phyloP scores from a whole-genome alignment of 2,113 vertebrate genomes.

The Rhabdornis inornatus region DNA sequence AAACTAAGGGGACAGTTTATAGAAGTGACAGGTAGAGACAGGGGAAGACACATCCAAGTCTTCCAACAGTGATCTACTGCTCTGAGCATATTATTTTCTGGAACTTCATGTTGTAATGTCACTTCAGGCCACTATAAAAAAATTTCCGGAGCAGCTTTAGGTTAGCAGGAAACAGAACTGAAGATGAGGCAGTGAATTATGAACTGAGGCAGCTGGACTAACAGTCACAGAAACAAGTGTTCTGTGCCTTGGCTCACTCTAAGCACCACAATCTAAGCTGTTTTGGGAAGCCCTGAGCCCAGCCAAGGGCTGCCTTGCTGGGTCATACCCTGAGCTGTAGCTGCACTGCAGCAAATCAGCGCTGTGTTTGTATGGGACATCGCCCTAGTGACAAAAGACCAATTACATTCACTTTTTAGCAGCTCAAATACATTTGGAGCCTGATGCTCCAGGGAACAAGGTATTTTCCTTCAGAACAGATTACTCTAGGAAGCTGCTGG shows the following conservation, averaged over 20 bases:
- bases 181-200: background rate
- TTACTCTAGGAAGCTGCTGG: background rate
- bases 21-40: background rate
- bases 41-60: background rate
- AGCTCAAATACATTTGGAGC: background rate
- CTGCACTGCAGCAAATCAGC: background rate
- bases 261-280: background rate
- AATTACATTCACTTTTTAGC: background rate
- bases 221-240: background rate
- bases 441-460: background rate
- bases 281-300: background rate
- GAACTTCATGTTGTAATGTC: background rate
- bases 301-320: background rate
- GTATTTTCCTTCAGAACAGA: slow-evolving; percentile 2
- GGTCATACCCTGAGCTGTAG: background rate
- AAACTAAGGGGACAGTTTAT: background rate
- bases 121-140: background rate
- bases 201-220: background rate
- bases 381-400: background rate
- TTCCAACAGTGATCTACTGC: background rate
- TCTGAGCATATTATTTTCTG: background rate
- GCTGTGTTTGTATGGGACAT: background rate
- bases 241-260: background rate
- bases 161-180: background rate
- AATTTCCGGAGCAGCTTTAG: background rate